phyloP scores from a whole-genome alignment of 2,113 vertebrate genomes.

The Stegostoma tigrinum region DNA sequence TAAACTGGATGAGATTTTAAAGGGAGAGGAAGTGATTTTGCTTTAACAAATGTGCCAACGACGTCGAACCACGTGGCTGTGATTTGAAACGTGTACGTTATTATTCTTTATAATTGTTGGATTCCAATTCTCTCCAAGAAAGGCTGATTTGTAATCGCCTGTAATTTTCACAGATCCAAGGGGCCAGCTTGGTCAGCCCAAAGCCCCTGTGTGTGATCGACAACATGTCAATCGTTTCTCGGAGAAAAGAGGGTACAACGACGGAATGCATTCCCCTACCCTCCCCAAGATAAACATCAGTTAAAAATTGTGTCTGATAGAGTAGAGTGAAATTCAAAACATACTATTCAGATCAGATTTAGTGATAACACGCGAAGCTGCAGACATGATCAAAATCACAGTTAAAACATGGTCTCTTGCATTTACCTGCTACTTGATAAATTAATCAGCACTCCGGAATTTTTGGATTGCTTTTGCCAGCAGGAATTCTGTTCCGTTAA shows the following conservation, averaged over 20 bases:
- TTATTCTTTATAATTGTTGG: neutral
- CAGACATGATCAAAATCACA: neutral
- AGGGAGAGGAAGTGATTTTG: neutral
- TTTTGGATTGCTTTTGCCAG: neutral
- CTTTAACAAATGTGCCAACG: neutral
- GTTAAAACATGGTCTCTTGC: neutral
- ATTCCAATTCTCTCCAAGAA: neutral
- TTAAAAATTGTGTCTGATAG: too few species aligned
- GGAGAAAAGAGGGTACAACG: neutral
- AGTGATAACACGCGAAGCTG: neutral
- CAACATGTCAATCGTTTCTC: neutral
- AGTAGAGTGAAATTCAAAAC: neutral
- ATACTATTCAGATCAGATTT: neutral
- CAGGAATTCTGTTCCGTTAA: neutral
- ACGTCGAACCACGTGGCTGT: neutral
- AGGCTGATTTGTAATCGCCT: neutral
- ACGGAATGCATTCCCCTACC: neutral
- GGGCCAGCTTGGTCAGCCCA: fast-evolving
- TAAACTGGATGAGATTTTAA: neutral
- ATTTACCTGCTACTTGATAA: neutral
- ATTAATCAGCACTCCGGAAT: neutral
- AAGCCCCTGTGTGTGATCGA: neutral
- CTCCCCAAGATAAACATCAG: too few species aligned
- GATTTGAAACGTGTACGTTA: neutral
- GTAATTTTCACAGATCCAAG: neutral